Conservation (phyloP, 2,888 invertebrate genomes). For the Glyphotaelius pellucidus region DNA sequence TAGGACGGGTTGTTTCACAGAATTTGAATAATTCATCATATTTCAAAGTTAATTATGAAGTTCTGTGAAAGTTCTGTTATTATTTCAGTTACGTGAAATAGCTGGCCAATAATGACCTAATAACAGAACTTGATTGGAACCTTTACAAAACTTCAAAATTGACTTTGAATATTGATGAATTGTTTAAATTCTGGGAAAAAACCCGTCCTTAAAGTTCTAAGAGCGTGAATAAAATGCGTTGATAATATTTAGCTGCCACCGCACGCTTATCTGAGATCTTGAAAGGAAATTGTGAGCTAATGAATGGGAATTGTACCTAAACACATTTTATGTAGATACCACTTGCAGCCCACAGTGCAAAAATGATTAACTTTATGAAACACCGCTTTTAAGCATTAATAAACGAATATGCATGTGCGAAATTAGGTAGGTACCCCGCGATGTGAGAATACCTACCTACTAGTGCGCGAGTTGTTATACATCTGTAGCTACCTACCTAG, state of each 20-base stretch:
- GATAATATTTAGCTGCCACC: not conserved
- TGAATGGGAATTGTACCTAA: not conserved
- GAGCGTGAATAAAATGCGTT: not conserved
- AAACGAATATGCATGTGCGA: not conserved
- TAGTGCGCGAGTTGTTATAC: not conserved
- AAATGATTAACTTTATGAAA: not conserved
- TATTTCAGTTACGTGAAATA: too few species aligned
- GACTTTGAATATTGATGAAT: too few species aligned
- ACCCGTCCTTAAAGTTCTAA: not conserved
- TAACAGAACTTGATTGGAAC: too few species aligned
- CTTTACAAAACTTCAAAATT: too few species aligned
- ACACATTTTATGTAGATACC: not conserved
- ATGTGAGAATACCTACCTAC: too few species aligned
- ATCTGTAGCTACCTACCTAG: not conserved
- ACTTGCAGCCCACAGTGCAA: not conserved
- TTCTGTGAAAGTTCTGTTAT: too few species aligned
- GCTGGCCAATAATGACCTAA: too few species aligned
- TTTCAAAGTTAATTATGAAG: too few species aligned
- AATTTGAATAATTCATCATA: too few species aligned
- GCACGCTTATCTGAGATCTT: not conserved
- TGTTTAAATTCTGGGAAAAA: too few species aligned
- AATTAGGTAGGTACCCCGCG: too few species aligned
- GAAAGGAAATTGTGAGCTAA: not conserved
- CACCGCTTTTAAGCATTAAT: not conserved
- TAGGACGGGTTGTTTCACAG: too few species aligned